Evolutionary conservation across 92 coral and sea anemone species (phyloP), one percentile per base, ranked within the genome.

Genomic region (Diadumene lineata): DNA sequence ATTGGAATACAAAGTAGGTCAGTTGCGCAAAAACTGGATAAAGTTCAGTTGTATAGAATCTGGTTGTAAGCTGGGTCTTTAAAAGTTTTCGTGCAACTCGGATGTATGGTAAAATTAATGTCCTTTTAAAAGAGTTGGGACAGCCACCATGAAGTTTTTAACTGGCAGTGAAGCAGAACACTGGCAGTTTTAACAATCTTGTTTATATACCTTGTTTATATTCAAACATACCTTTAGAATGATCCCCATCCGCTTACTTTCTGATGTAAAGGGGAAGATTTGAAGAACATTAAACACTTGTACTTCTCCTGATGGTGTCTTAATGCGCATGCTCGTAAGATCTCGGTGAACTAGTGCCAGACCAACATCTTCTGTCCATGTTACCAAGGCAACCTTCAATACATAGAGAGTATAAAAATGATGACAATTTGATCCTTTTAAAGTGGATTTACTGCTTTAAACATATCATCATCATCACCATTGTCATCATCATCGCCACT

Each of bases 381-480:
- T 88, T 63, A 94, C 98, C 79, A 94, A 84, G 72, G 98, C 98
- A 81, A 94, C 98, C 98, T 94, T n/a, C n/a, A n/a, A n/a, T n/a
- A n/a, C n/a, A n/a, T n/a, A n/a, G n/a, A 53, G 18, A 53, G 60
- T 21, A 53, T 53, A 53, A 21, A 53, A 23, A 16, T 21, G 17
- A 44, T 44, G 17, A 17, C 17, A 44, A 8, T 44, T 8, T 44
- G 51, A 9, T 44, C 51, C 51, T n/a, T n/a, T n/a, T n/a, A n/a
- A n/a, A n/a, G n/a, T n/a, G 17, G 10, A 8, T 44, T 8, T 44
- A 8, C 9, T 44, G 9, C n/a, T n/a, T n/a, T n/a, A n/a, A n/a
- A n/a, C n/a, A n/a, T n/a, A 53, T 53, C 24, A 53, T 53, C 24
- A 16, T 21, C 24, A 53, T 53, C 24, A 53, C 60, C 24, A 53